These are phyloP conservation scores for Arge pagana DNA, from an alignment of 2,888 invertebrate species.

Conservation along the genomic window DNA sequence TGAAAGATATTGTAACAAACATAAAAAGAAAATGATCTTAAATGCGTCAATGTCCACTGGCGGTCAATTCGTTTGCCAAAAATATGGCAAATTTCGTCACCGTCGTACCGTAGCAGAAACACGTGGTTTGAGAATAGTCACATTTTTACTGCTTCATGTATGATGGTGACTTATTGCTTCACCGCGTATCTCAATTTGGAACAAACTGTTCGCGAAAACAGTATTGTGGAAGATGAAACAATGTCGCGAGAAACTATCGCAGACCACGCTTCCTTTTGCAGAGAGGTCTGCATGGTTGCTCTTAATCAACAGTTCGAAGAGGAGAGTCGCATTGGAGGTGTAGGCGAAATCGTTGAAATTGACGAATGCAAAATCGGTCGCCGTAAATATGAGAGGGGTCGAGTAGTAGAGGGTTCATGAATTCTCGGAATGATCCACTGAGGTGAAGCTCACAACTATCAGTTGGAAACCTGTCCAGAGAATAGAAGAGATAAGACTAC, in stretches of 20 bases:
- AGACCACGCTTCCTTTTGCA: conserved; percentile 7
- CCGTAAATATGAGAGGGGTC: conserved; percentile 20
- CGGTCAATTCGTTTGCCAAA: conserved; percentile 8
- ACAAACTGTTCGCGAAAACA: conserved; percentile 10
- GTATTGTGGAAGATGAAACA: conserved; percentile 3
- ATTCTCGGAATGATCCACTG: conserved; percentile 17
- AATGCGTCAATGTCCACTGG: not conserved
- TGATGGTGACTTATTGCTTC: conserved; percentile 7
- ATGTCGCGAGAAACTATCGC: conserved; percentile 9
- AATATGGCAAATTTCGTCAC: conserved; percentile 4
- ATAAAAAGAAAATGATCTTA: conserved; percentile 4
- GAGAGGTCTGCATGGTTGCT: conserved; percentile 8
- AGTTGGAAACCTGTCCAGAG: conserved; percentile 24
- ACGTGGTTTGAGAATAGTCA: conserved; percentile 6
- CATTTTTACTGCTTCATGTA: conserved; percentile 1
- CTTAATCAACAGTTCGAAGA: conserved; percentile 3
- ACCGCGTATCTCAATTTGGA: not conserved
- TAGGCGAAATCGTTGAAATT: not conserved
- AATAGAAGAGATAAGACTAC: too few species aligned
- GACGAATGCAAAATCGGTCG: conserved; percentile 1
- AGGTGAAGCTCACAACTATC: conserved; percentile 9
- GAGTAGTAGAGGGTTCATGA: conserved; percentile 4
- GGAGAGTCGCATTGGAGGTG: conserved; percentile 5
- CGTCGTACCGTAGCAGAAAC: conserved; percentile 6
- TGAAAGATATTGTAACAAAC: conserved; percentile 1